A percentile compares a stretch with the other conserved stretches of the same genome.
Evolutionary conservation across 2,113 vertebrate genomes (phyloP).

Genomic region (Euleptes europaea): DNA sequence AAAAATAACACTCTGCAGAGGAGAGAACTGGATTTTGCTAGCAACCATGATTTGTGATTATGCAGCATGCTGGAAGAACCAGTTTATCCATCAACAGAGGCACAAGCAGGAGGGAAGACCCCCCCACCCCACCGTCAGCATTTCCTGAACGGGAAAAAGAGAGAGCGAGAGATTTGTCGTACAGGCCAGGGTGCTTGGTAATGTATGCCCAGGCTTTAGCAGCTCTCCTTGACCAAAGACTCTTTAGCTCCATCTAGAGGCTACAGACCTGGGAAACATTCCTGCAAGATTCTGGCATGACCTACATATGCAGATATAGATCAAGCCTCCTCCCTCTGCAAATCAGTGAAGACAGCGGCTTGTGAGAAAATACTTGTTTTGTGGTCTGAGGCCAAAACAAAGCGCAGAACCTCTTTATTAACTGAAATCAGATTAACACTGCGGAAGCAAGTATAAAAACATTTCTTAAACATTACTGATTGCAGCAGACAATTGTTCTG

Average conservation of each 20-base stretch:
- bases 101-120: not conserved
- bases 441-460: not conserved
- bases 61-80: not conserved
- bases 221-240: not conserved
- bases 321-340: not conserved
- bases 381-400: not conserved
- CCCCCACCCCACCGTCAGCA: not conserved
- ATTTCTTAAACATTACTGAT: not conserved
- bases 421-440: not conserved
- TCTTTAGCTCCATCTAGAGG: slow-evolving; percentile 48
- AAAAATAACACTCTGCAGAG: not conserved
- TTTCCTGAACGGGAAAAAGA: not conserved
- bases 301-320: not conserved
- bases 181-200: too few species aligned
- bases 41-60: not conserved
- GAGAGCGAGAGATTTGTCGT: not conserved
- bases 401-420: not conserved
- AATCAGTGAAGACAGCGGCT: not conserved
- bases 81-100: not conserved
- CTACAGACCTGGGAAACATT: not conserved
- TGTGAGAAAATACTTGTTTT: not conserved
- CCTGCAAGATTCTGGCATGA: not conserved
- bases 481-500: not conserved
- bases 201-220: not conserved
- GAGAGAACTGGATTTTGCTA: not conserved